Percentiles rank a stretch among this genome's conserved stretches.
These are phyloP conservation scores for Phrixothrix hirtus DNA, from an alignment of 2,888 invertebrate genomes.

Conservation along the genomic window DNA sequence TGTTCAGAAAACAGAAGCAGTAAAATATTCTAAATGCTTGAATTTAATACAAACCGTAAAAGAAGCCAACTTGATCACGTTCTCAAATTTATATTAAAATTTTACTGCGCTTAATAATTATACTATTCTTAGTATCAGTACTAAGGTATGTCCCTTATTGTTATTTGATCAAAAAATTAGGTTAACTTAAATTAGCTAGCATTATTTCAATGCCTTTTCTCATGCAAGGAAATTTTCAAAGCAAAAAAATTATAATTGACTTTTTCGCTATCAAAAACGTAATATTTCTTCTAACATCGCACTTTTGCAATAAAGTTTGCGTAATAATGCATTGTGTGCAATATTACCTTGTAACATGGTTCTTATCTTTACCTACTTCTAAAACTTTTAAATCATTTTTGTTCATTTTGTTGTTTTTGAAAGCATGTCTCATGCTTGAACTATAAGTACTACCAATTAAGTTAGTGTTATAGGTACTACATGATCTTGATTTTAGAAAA, in stretches of 20 bases:
- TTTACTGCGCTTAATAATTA: too few species aligned
- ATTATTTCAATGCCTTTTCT: conserved; percentile 22
- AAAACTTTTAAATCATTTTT: background rate
- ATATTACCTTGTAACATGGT: conserved; percentile 1
- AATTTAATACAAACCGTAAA: too few species aligned
- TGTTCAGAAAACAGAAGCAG: background rate
- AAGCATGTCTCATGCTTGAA: background rate
- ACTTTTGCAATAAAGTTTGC: conserved; percentile 2
- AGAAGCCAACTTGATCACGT: too few species aligned
- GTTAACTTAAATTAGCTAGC: conserved; percentile 12
- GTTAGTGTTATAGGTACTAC: background rate
- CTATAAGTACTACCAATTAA: background rate
- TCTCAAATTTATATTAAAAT: too few species aligned
- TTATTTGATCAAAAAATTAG: conserved; percentile 14
- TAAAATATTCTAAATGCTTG: background rate
- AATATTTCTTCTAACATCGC: conserved; percentile 11
- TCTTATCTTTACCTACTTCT: background rate
- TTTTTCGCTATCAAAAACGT: conserved; percentile 19
- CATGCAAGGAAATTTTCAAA: conserved; percentile 21
- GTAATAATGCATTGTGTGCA: conserved; percentile 1
- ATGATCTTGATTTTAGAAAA: too few species aligned
- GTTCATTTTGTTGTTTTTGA: background rate
- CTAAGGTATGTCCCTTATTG: too few species aligned
- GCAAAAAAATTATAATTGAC: conserved; percentile 21
- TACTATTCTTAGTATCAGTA: too few species aligned